These are phyloP conservation scores for Drosophila limbata DNA, from an alignment of 2,888 invertebrate species.

Conservation along the genomic window DNA sequence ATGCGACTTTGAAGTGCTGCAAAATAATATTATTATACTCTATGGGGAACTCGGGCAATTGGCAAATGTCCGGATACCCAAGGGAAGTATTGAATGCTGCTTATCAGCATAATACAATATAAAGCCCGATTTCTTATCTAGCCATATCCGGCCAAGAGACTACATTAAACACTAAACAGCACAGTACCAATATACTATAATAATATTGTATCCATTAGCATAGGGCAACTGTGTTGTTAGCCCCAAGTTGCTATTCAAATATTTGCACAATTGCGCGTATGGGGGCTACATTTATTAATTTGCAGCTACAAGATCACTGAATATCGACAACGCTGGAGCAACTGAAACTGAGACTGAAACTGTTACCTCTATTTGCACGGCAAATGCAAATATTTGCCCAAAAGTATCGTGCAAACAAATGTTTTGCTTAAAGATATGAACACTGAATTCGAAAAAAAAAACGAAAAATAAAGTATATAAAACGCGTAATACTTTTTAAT, in stretches of 20 bases:
- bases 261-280: conserved; percentile 52
- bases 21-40: conserved; percentile 17
- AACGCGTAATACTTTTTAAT: conserved; percentile 27
- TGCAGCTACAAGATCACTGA: conserved; percentile 77
- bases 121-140: conserved; percentile 44
- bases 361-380: conserved; percentile 58
- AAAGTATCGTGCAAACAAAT: conserved; percentile 67
- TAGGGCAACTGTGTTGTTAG: conserved; percentile 13
- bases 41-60: conserved; percentile 19
- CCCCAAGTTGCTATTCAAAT: conserved; percentile 31
- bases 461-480: background rate
- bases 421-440: conserved; percentile 48
- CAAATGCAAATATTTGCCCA: conserved; percentile 69
- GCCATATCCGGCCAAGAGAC: conserved; percentile 44
- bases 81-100: conserved; percentile 17
- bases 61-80: conserved; percentile 4
- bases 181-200: background rate
- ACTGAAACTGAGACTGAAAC: conserved; percentile 35
- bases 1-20: conserved; percentile 9
- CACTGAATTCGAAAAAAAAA: conserved; percentile 9
- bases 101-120: conserved; percentile 29
- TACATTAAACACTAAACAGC: conserved; percentile 1
- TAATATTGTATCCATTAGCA: conserved; percentile 33
- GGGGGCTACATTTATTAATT: conserved; percentile 69
- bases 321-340: conserved; percentile 48